These are phyloP conservation scores for Enteromius fasciolatus DNA, from an alignment of 2,797 vertebrate genomes.

Conservation along the genomic window DNA sequence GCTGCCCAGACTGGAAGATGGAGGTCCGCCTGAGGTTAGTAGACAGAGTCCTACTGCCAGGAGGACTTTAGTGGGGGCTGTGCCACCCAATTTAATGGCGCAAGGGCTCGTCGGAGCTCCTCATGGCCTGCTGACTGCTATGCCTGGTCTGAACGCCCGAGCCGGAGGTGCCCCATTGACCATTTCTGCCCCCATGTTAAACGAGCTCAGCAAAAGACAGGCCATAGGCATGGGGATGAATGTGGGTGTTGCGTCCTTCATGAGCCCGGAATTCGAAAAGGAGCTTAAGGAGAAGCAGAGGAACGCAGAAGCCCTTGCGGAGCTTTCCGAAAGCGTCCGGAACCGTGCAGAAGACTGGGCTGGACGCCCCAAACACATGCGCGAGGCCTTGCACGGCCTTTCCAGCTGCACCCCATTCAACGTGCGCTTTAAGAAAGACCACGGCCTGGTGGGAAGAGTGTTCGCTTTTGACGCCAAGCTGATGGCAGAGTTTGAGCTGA, in stretches of 20 bases:
- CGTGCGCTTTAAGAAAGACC: slow-evolving; percentile 91
- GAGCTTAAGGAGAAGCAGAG: slow-evolving; percentile 82
- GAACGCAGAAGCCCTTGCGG: slow-evolving; percentile 80
- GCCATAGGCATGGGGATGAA: slow-evolving; percentile 67
- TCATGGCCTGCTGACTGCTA: slow-evolving; percentile 79
- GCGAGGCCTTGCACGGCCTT: slow-evolving; percentile 82
- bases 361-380: slow-evolving; percentile 77
- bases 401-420: slow-evolving; percentile 85
- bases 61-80: slow-evolving; percentile 80
- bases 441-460: slow-evolving; percentile 82
- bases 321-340: slow-evolving; percentile 84
- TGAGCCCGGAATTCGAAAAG: slow-evolving; percentile 82
- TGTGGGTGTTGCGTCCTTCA: slow-evolving; percentile 75
- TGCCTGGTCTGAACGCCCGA: slow-evolving; percentile 79
- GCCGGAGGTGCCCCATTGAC: slow-evolving; percentile 72
- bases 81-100: slow-evolving; percentile 79
- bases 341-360: slow-evolving; percentile 87
- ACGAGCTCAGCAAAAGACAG: slow-evolving; percentile 80
- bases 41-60: slow-evolving; percentile 81
- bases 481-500: slow-evolving; percentile 83
- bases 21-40: slow-evolving; percentile 75
- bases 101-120: slow-evolving; percentile 77
- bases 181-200: slow-evolving; percentile 80
- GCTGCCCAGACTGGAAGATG: slow-evolving; percentile 80
- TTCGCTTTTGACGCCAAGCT: slow-evolving; percentile 84